phyloP scores from a whole-genome alignment of 2,113 vertebrate genomes.

The Osmerus eperlanus region DNA sequence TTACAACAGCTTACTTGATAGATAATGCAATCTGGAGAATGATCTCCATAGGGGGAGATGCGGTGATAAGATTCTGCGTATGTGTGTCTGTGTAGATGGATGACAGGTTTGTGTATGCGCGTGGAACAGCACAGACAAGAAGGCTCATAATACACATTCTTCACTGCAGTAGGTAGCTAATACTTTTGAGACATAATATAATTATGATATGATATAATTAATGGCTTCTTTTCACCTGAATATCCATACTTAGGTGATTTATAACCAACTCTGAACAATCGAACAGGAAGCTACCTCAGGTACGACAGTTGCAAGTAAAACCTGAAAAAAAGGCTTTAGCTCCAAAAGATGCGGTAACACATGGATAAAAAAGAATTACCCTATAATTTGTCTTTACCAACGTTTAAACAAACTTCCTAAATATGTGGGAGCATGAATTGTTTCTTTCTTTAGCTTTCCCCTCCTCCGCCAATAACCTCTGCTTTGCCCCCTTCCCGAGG shows the following conservation, averaged over 20 bases:
- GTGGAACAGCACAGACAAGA: not conserved
- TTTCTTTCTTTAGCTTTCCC: constrained; percentile 1
- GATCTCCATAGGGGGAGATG: not conserved
- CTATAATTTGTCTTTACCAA: too few relatives aligned
- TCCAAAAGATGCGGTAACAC: too few relatives aligned
- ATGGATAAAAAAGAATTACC: too few relatives aligned
- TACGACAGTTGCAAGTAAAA: not conserved
- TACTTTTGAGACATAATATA: not conserved
- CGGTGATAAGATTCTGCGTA: not conserved
- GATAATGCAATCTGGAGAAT: constrained; percentile 1
- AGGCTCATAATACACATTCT: too few relatives aligned
- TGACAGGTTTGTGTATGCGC: not conserved
- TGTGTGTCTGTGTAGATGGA: not conserved
- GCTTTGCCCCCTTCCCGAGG: constrained; percentile 23
- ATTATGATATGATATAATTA: not conserved
- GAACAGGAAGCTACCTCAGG: not conserved
- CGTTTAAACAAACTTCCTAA: too few relatives aligned
- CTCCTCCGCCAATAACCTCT: constrained; percentile 28
- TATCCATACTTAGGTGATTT: not conserved
- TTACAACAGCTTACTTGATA: not conserved
- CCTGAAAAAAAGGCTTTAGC: too few relatives aligned
- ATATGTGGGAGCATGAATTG: too few relatives aligned
- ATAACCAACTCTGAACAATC: not conserved
- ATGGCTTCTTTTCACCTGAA: not conserved
- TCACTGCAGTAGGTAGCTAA: not conserved